Conservation (phyloP, 2,113 vertebrate genomes). For the Odocoileus hemionus region DNA sequence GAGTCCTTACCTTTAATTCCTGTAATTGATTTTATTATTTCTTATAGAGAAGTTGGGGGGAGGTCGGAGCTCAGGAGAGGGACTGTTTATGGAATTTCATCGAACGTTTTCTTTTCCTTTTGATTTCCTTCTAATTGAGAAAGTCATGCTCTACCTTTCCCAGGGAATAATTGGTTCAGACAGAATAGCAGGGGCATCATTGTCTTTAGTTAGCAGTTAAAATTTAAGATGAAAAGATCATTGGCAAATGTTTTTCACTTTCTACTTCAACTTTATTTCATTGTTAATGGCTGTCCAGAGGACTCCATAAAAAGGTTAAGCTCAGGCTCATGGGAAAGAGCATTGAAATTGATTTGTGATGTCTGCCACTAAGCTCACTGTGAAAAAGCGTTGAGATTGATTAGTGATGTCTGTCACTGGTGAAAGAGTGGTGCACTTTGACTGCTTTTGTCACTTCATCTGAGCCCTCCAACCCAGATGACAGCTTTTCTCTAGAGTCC, state of each 20-base stretch:
- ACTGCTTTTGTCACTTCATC: not conserved
- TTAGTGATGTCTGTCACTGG: not conserved
- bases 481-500: not conserved
- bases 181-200: not conserved
- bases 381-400: not conserved
- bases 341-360: not conserved
- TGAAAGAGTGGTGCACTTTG: not conserved
- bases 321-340: not conserved
- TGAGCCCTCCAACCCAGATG: not conserved
- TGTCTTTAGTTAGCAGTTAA: not conserved
- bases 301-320: not conserved
- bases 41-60: not conserved
- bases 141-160: not conserved
- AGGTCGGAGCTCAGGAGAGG: not conserved
- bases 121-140: not conserved
- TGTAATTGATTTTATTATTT: not conserved
- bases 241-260: not conserved
- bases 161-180: not conserved
- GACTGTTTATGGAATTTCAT: not conserved
- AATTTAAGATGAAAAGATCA: not conserved
- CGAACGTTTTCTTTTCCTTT: not conserved
- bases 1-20: not conserved
- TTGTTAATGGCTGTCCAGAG: not conserved
- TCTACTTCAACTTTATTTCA: not conserved
- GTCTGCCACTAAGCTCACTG: not conserved